Evolutionary conservation across 2,797 vertebrate genomes (phyloP).

Genomic region (Cephalopachus bancanus): DNA sequence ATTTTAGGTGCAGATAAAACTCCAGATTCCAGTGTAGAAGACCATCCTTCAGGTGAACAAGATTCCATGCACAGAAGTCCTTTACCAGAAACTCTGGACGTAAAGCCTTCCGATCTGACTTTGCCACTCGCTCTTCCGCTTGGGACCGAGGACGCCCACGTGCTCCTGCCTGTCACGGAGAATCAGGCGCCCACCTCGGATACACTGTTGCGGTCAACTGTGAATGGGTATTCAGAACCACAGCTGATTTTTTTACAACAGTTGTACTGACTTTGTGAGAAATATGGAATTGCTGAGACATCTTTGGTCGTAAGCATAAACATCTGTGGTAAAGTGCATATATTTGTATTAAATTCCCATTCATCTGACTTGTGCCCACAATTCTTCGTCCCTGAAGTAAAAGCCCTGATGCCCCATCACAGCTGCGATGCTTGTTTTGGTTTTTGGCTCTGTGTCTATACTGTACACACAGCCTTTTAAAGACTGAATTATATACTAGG

Average conservation of each 20-base stretch:
- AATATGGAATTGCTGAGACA: slow-evolving; percentile 67
- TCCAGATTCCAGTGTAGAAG: slow-evolving; percentile 84
- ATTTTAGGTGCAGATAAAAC: slow-evolving; percentile 87
- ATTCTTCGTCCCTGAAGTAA: slow-evolving; percentile 75
- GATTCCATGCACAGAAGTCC: slow-evolving; percentile 89
- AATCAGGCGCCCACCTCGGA: slow-evolving; percentile 89
- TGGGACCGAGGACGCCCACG: slow-evolving; percentile 90
- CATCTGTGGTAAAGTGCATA: slow-evolving; percentile 79
- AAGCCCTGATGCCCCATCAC: slow-evolving; percentile 74
- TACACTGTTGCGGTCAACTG: slow-evolving; percentile 88
- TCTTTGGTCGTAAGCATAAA: slow-evolving; percentile 50
- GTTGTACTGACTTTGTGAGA: slow-evolving; percentile 87
- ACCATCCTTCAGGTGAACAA: slow-evolving; percentile 87
- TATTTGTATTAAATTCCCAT: slow-evolving; percentile 54
- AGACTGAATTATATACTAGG: slow-evolving; percentile 1
- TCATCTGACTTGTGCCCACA: slow-evolving; percentile 70
- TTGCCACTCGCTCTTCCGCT: slow-evolving; percentile 90
- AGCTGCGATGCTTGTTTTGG: slow-evolving; percentile 71
- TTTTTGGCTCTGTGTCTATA: slow-evolving; percentile 54
- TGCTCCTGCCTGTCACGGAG: slow-evolving; percentile 89
- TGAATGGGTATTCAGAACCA: slow-evolving; percentile 92
- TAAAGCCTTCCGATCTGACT: slow-evolving; percentile 90
- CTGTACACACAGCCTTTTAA: slow-evolving; percentile 43
- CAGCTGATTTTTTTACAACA: slow-evolving; percentile 94
- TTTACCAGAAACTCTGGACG: slow-evolving; percentile 88